Evolutionary conservation across 2,888 invertebrate genomes (phyloP).

Genomic region (Nineta flava): DNA sequence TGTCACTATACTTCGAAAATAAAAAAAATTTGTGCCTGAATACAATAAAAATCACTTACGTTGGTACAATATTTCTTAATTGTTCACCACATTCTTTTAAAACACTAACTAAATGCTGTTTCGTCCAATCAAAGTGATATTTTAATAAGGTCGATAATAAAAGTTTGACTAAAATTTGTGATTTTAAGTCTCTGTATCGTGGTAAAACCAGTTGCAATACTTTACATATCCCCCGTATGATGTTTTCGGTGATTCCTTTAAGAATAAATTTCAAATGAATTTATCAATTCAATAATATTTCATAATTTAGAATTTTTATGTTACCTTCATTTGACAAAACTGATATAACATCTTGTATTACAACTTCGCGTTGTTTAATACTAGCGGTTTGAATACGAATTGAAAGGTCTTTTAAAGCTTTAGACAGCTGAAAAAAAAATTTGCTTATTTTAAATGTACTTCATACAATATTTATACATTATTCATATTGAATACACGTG

Average conservation of each 20-base stretch:
- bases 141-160: constrained; percentile 48
- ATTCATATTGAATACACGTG: constrained; percentile 25
- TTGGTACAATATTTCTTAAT: constrained; percentile 44
- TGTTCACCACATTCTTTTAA: constrained; percentile 45
- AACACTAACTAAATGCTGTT: constrained; percentile 50
- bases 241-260: constrained; percentile 61
- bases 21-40: too few species aligned
- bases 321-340: constrained; percentile 61
- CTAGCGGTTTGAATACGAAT: constrained; percentile 57
- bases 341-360: constrained; percentile 48
- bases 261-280: constrained; percentile 12
- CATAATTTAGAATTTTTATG: not conserved
- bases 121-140: constrained; percentile 49
- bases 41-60: constrained; percentile 36
- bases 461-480: constrained; percentile 12
- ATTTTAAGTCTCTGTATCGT: constrained; percentile 63
- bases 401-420: constrained; percentile 56
- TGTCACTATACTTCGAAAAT: too few species aligned
- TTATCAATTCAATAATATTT: constrained; percentile 8
- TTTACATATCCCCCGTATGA: constrained; percentile 64
- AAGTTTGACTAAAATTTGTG: constrained; percentile 56
- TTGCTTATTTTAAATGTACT: constrained; percentile 7
- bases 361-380: constrained; percentile 48
- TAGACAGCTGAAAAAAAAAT: constrained; percentile 37
- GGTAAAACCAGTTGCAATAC: constrained; percentile 59